Evolutionary conservation across 92 coral and sea anemone genomes (phyloP).

Genomic region (Ricordea florida): DNA sequence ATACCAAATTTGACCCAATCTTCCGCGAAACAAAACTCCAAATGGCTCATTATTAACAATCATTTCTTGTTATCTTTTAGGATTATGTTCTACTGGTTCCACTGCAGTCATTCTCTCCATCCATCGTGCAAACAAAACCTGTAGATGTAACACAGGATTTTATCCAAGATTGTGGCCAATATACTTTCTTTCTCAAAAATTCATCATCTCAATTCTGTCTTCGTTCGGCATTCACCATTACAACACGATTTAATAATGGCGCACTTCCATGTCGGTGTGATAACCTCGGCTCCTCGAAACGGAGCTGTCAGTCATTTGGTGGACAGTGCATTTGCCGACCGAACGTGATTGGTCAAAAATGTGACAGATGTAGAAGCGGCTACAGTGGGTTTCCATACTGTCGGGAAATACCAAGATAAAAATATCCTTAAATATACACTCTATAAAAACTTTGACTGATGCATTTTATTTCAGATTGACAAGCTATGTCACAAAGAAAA

Average conservation of each 20-base stretch:
- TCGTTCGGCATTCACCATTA: conserved; percentile 75
- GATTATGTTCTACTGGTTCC: conserved; percentile 87
- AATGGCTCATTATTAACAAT: not conserved
- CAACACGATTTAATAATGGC: conserved; percentile 76
- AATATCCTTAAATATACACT: no score
- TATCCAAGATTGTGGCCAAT: conserved; percentile 70
- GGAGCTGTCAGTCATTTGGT: conserved; percentile 81
- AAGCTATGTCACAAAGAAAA: no score
- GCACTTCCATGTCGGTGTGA: conserved; percentile 83
- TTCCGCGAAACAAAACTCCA: no score
- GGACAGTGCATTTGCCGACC: conserved; percentile 89
- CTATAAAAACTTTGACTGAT: no score
- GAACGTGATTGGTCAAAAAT: conserved; percentile 92
- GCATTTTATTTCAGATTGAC: no score
- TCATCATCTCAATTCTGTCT: conserved; percentile 80
- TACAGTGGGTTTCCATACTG: conserved; percentile 81
- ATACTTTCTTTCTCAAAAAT: conserved; percentile 66
- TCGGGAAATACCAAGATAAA: conserved; percentile 3
- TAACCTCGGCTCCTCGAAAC: conserved; percentile 65
- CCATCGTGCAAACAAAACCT: conserved; percentile 76
- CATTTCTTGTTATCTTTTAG: conserved; percentile 36
- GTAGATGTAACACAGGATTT: conserved; percentile 78
- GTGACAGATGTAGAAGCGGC: conserved; percentile 89
- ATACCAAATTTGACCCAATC: no score
- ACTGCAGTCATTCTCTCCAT: conserved; percentile 61